Evolutionary conservation across 2,113 vertebrate genomes (phyloP).

Genomic region (Dipodomys ordii): DNA sequence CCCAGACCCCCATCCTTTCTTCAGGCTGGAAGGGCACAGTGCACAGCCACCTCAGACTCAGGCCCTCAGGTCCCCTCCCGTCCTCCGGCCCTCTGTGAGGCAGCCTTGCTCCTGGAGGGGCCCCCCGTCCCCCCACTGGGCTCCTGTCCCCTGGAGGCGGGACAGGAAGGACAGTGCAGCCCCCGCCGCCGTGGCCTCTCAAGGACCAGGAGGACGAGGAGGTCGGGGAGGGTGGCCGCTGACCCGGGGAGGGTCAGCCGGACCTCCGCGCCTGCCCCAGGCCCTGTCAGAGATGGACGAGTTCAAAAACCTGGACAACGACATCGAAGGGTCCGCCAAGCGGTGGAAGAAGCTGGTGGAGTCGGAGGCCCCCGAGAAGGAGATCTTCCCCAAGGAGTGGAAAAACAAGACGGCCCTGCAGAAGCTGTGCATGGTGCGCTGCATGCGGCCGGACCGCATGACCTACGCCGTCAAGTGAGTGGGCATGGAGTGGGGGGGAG

Average conservation of each 20-base stretch:
- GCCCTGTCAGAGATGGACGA: slow-evolving; percentile 87
- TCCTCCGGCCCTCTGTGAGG: too few relatives aligned
- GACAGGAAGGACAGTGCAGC: neutral
- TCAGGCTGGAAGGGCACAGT: neutral
- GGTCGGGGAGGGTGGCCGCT: neutral
- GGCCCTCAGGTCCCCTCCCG: neutral
- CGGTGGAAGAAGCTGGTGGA: slow-evolving; percentile 89
- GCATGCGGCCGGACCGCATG: slow-evolving; percentile 89
- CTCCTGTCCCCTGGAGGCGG: neutral
- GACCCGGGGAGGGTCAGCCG: neutral
- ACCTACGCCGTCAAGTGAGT: slow-evolving; percentile 87
- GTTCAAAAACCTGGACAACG: slow-evolving; percentile 87
- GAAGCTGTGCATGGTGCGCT: slow-evolving; percentile 88
- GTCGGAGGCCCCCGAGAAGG: slow-evolving; percentile 86
- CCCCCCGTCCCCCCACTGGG: rapidly evolving
- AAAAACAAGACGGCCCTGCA: slow-evolving; percentile 87
- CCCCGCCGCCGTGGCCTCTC: neutral
- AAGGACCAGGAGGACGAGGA: neutral
- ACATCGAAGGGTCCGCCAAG: slow-evolving; percentile 88
- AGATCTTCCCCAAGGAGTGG: slow-evolving; percentile 88
- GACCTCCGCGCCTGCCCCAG: slow-evolving; percentile 28
- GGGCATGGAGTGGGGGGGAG: too few relatives aligned
- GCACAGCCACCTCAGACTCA: too few relatives aligned
- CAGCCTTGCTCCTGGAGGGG: neutral
- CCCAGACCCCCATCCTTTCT: neutral